Evolutionary conservation across 2,888 invertebrate species (phyloP), one percentile per base, ranked within the genome.

Genomic region (Synergus gifuensis): DNA sequence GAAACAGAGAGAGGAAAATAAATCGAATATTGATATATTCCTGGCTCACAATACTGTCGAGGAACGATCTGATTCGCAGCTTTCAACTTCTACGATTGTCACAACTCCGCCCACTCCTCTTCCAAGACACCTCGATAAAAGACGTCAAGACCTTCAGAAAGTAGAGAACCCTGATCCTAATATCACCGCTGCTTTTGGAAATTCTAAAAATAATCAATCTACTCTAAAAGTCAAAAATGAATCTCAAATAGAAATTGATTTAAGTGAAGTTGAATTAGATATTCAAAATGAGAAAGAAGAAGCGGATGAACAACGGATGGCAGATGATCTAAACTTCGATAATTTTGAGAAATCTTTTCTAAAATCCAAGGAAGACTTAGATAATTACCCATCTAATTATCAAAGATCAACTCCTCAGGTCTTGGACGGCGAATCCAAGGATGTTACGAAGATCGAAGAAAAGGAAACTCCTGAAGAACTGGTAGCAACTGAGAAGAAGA

Each of bases 21-120:
- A 94, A 87, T 93, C 94, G 2, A 95, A 95, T 88, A 92, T 95
- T 60, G 94, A 94, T 78, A 95, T 95, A 82, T 94, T 94, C 85
- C 89, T 95, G 77, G 93, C 94, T 0, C 94, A 94, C 82, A 93
- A 93, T 28, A 91, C 92, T n/a, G 90, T 91, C 81, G 93, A 92
- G 12, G 90, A 91, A 18, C 86, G 89, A 36, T 89, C 89, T 82
- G 90, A 91, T 0, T 90, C 91, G 3, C 78, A 85, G 36, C 81
- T 89, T 62, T 92, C 91, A 7, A 85, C 83, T 42, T 76, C 81
- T n/a, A 77, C 83, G 14, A 81, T 78, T 14, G 69, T 78, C 11
- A 83, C 85, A 0, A 66, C 77, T 2, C 76, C 84, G 0, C 60
- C 85, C 0, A 85, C 85, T 0, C 81, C 88, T 11, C 36, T 73